Base-by-base conservation (phyloP, 2,797 vertebrate genomes). In the Meriones psammophilus region DNA sequence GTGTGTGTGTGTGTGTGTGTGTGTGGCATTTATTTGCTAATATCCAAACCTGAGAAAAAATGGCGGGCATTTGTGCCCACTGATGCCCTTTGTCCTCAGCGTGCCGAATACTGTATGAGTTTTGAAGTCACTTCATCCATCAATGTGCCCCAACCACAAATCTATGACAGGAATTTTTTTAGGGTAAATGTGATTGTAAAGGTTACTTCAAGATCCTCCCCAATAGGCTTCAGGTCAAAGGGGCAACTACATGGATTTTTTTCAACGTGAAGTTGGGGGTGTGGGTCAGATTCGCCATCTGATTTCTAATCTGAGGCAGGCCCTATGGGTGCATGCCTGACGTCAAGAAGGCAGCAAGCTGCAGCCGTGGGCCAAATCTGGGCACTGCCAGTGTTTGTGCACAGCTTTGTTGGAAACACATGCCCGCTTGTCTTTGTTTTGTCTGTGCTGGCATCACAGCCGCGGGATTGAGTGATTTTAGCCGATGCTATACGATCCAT, bases 1-100 rank as follows among this genome's bases (percentile, higher is more conserved):
- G 56, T 56, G 56, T 56, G 56, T 58, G 56, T 58, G 56, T 58
- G 56, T 68, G 73, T 76, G 39, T 73, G 6, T 74, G 76, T 93
- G n/a, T 80, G 69, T 85, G 56, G 60, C 39, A 79, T 66, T 92
- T 74, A 87, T 71, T 93, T 93, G 20, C 76, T 92, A 93, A 64
- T 39, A 66, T 81, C 33, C 22, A 95, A 84, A 69, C 68, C 81
- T 18, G 1, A 69, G 1, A 69, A 78, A 76, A 58, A 58, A 15
- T 58, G 3, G 56, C 13, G 83, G 24, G 62, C 30, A 74, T 36
- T 88, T 86, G 26, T 58, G 20, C 8, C 36, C 30, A 46, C 64
- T 12, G 9, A 58, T 13, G 28, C 26, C 30, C n/a, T 93, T 78
- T 39, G 85, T 62, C 76, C 87, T 64, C 46, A 79, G 30, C 13